Percentiles rank a stretch among this genome's conserved stretches.
Evolutionary conservation across 2,888 invertebrate genomes (phyloP).

Genomic region (Parascotia fuliginaria): DNA sequence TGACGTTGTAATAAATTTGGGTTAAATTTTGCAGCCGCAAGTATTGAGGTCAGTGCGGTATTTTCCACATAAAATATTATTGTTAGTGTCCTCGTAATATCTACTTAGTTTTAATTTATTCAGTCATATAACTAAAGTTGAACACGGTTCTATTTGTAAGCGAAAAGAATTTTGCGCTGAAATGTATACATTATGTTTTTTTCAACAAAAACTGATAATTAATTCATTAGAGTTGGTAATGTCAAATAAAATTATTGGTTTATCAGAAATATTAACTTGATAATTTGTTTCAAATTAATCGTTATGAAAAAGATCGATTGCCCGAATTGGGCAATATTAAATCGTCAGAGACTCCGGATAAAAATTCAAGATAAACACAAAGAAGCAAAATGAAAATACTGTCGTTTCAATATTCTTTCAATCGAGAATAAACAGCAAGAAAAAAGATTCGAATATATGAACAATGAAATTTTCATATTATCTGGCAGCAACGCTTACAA

Average conservation of each 20-base stretch:
- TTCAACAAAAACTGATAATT: background rate
- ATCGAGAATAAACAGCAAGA: conserved; percentile 13
- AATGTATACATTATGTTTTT: background rate
- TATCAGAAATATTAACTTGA: too few relatives aligned
- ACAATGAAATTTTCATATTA: conserved; percentile 22
- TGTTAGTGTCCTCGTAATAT: conserved; percentile 10
- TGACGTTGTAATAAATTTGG: conserved; percentile 7
- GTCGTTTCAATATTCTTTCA: conserved; percentile 25
- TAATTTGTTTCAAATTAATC: background rate
- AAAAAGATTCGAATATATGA: conserved; percentile 12
- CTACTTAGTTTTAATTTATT: conserved; percentile 8
- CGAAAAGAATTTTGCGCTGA: background rate
- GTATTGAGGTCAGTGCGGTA: conserved; percentile 4
- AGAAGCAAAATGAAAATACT: conserved; percentile 22
- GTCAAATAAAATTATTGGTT: too few relatives aligned
- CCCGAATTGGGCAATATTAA: background rate
- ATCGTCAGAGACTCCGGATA: background rate
- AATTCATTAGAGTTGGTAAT: background rate
- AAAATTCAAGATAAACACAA: conserved; percentile 5
- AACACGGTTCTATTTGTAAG: background rate
- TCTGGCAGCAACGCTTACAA: conserved; percentile 14
- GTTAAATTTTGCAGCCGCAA: conserved; percentile 12
- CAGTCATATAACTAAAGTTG: too few relatives aligned
- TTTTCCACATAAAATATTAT: conserved; percentile 14
- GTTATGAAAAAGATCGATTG: background rate